Evolutionary conservation across 1,140 invertebrate genomes (phyloP).

Genomic region (Leucophenga varia): DNA sequence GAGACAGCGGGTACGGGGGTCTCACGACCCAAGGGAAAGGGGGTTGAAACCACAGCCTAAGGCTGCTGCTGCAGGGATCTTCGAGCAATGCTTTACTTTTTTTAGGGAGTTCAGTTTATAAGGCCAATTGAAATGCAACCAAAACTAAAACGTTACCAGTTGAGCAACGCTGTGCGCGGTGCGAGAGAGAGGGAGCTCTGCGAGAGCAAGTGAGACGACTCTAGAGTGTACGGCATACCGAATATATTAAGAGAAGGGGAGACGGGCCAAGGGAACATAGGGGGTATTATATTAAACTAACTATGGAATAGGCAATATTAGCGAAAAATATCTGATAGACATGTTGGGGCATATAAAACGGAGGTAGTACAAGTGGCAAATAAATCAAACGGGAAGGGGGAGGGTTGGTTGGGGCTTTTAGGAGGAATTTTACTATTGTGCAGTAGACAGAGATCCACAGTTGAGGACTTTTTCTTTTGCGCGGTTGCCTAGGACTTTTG

Average conservation of each 20-base stretch:
- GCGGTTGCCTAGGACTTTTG: slow-evolving; percentile 29
- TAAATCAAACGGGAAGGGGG: slow-evolving; percentile 16
- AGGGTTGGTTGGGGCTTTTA: slow-evolving; percentile 13
- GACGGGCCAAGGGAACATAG: background rate
- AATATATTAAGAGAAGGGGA: background rate
- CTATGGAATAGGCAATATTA: slow-evolving; percentile 11
- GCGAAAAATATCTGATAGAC: no score
- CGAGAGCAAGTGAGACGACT: slow-evolving; percentile 12
- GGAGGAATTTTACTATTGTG: no score
- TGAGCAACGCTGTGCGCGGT: slow-evolving; percentile 3
- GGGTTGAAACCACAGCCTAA: slow-evolving; percentile 22
- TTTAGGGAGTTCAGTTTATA: no score
- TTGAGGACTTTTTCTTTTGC: no score
- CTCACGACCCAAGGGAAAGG: no score
- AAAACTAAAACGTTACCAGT: slow-evolving; percentile 8
- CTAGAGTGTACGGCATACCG: background rate
- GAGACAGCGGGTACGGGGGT: no score
- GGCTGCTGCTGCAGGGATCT: slow-evolving; percentile 9
- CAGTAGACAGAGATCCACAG: no score
- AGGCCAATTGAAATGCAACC: slow-evolving; percentile 1
- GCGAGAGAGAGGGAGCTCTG: slow-evolving; percentile 4
- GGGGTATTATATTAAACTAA: slow-evolving; percentile 10
- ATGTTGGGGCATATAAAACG: no score
- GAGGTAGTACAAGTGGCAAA: slow-evolving; percentile 6
- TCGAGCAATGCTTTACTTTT: background rate